Percentiles rank a stretch among this genome's conserved stretches.
Evolutionary conservation across 2,888 invertebrate genomes (phyloP).

Genomic region (Cyclophora punctaria): DNA sequence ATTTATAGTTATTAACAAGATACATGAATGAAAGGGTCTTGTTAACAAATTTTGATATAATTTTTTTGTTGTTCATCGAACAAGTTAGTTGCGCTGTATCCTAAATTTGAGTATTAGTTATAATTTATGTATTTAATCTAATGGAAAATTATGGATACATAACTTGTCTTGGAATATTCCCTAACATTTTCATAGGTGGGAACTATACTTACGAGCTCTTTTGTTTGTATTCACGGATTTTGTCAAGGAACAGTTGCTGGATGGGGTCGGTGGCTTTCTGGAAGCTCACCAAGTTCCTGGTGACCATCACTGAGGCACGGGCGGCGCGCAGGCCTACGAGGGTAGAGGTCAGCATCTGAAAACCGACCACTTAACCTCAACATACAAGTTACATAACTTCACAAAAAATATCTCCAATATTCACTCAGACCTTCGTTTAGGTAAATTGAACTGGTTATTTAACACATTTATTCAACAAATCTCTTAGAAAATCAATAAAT

Average conservation of each 20-base stretch:
- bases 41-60: no score
- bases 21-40: no score
- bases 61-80: no score
- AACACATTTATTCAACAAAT: not conserved
- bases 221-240: conserved; percentile 90
- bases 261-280: conserved; percentile 91
- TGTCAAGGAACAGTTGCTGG: conserved; percentile 94
- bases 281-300: conserved; percentile 83
- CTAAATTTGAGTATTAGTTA: no score
- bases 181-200: no score
- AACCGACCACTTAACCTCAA: conserved; percentile 51
- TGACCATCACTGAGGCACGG: conserved; percentile 60
- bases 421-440: not conserved
- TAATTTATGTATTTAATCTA: no score
- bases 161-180: no score
- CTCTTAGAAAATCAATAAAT: conserved; percentile 9
- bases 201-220: conserved; percentile 84
- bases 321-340: conserved; percentile 68
- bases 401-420: conserved; percentile 10
- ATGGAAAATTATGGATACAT: no score
- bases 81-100: no score
- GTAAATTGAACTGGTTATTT: not conserved
- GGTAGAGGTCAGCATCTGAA: conserved; percentile 76
- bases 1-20: no score
- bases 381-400: conserved; percentile 45